phyloP scores from a whole-genome alignment of 2,797 vertebrate species.

The Delichon dasypus region DNA sequence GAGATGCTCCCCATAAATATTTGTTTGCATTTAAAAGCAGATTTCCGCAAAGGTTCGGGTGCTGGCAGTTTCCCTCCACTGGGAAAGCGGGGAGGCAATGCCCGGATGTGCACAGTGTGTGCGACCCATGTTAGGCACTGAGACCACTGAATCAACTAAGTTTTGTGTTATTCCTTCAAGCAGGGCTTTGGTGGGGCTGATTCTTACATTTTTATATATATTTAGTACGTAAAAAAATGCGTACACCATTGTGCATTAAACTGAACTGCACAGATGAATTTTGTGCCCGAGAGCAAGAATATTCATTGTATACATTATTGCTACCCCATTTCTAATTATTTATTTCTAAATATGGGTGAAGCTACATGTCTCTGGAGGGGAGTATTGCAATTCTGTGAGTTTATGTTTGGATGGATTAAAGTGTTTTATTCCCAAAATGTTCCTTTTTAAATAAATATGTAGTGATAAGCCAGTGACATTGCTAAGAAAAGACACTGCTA shows the following conservation, averaged over 20 bases:
- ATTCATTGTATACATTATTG: neutral
- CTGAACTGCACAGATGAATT: neutral
- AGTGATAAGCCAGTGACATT: neutral
- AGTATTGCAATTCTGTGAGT: neutral
- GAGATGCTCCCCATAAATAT: neutral
- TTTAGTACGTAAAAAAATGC: fast-evolving
- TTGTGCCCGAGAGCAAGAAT: neutral
- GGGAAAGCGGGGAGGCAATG: fast-evolving
- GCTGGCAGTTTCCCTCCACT: neutral
- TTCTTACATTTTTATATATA: neutral
- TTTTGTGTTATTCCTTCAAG: neutral
- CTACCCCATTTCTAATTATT: neutral
- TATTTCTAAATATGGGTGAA: neutral
- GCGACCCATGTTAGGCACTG: fast-evolving
- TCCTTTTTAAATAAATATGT: neutral
- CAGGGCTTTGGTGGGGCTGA: neutral
- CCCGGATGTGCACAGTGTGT: fast-evolving
- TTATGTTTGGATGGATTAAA: neutral
- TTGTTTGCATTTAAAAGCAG: neutral
- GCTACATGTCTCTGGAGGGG: neutral
- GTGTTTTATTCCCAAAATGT: neutral
- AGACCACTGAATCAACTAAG: neutral
- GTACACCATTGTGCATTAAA: neutral
- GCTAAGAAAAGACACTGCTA: neutral
- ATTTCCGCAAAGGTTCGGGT: neutral